Evolutionary conservation across 1,140 invertebrate species (phyloP), one percentile per base, ranked within the genome.

Genomic region (Probaryconus sp.): DNA sequence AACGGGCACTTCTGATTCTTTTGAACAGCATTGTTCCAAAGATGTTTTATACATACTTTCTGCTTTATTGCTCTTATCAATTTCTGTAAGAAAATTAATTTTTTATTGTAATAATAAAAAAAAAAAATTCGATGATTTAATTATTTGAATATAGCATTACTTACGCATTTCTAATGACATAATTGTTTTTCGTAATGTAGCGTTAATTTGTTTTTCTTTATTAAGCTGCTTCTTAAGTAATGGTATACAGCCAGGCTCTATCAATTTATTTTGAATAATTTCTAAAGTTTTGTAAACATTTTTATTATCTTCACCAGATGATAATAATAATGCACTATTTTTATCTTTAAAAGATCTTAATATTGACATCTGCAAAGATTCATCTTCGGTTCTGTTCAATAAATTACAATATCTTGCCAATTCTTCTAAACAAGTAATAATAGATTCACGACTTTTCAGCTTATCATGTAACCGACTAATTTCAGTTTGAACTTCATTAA

Each of bases 241-340:
- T 0, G 87, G 80, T 4, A 88, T 72, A 58, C 87, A 88, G 6
- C 86, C 87, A 10, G 83, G 82, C 65, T 89, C 87, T 48, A 87
- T 87, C 73, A 90, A 85, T 65, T 90, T 90, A 30, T 77, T 87
- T 16, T 89, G 85, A 37, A 90, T 89, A 0, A 83, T 85, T 61
- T 89, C 87, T 17, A 90, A 71, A 55, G 87, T 86, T 3, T 78
- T 71, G 11, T 89, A 88, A 5, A 89, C 55, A 42, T 80, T 87
- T 45, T 88, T 88, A 14, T 85, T 88, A 35, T 91, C 89, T 2
- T 87, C 86, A n/a, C 79, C 86, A 91, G 70, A 42, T 90, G n/a
- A n/a, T n/a, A n/a, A n/a, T n/a, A n/a, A n/a, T n/a, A n/a, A n/a
- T n/a, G n/a, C n/a, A n/a, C n/a, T n/a, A n/a, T n/a, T n/a, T n/a